These are phyloP conservation scores for Strix aluco DNA, from an alignment of 2,113 vertebrate species.

Conservation along the genomic window DNA sequence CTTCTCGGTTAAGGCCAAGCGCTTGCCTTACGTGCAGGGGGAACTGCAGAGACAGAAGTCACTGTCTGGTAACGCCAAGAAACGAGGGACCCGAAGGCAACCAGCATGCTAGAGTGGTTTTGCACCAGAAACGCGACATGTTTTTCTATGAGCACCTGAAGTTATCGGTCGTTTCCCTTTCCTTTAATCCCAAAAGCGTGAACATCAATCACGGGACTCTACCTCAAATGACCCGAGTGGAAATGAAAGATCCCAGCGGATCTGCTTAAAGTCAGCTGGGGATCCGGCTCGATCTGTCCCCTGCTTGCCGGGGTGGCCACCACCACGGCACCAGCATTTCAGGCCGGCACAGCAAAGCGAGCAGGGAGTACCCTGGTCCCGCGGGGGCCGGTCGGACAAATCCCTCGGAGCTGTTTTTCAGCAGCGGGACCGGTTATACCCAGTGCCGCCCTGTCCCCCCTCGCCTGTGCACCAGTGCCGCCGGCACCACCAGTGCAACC, in stretches of 20 bases:
- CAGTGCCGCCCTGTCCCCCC: fast-evolving
- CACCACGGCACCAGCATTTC: not conserved
- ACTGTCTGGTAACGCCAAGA: not conserved
- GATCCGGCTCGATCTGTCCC: not conserved
- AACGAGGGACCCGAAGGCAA: not conserved
- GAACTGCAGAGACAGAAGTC: not conserved
- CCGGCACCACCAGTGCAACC: not conserved
- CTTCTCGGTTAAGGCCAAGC: not conserved
- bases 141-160: not conserved
- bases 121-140: conserved; percentile 14
- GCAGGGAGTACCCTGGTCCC: not conserved
- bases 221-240: conserved; percentile 24
- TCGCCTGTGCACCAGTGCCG: not conserved
- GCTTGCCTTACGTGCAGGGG: not conserved
- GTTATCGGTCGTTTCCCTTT: not conserved
- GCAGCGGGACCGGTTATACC: fast-evolving
- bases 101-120: not conserved
- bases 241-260: conserved; percentile 16
- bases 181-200: conserved; percentile 42
- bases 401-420: not conserved
- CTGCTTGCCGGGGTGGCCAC: not conserved
- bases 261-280: conserved; percentile 40
- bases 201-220: not conserved
- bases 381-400: no score
- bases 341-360: not conserved